A percentile compares a stretch with the other conserved stretches of the same genome.
phyloP scores from a whole-genome alignment of 2,113 vertebrate species.

The Pituophis catenifer region DNA sequence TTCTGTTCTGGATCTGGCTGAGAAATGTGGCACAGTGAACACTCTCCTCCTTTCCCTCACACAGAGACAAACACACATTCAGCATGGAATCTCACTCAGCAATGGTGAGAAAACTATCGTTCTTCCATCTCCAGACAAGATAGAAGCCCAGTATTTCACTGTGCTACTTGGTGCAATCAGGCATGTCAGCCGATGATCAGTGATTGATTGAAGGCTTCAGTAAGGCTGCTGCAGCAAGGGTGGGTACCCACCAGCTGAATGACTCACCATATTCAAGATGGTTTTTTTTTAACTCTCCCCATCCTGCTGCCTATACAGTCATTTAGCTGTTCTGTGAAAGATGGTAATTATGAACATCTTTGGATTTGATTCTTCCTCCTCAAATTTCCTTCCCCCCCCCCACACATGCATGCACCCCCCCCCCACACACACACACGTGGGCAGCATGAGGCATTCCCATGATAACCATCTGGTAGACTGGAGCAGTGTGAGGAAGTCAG shows the following conservation, averaged over 20 bases:
- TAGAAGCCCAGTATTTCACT: not conserved
- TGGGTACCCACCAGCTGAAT: not conserved
- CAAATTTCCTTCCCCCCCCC: not conserved
- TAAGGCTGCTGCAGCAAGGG: not conserved
- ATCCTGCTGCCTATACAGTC: not conserved
- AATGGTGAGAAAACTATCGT: not conserved
- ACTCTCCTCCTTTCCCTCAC: not conserved
- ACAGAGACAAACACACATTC: not conserved
- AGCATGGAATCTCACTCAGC: not conserved
- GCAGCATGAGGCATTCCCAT: slow-evolving; percentile 24
- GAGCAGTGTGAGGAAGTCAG: slow-evolving; percentile 20
- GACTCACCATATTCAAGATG: not conserved
- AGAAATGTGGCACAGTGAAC: not conserved
- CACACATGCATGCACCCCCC: not conserved
- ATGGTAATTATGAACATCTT: not conserved
- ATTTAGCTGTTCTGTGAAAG: not conserved
- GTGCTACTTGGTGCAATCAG: not conserved
- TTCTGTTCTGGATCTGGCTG: slow-evolving; percentile 11
- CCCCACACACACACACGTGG: not conserved
- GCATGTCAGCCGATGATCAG: not conserved
- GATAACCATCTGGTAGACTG: slow-evolving; percentile 29
- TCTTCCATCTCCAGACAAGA: not conserved
- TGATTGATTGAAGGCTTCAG: not conserved
- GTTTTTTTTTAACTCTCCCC: not conserved
- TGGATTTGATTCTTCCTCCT: not conserved